Conservation (phyloP, 2,888 invertebrate species). For the Conops quadrifasciatus region DNA sequence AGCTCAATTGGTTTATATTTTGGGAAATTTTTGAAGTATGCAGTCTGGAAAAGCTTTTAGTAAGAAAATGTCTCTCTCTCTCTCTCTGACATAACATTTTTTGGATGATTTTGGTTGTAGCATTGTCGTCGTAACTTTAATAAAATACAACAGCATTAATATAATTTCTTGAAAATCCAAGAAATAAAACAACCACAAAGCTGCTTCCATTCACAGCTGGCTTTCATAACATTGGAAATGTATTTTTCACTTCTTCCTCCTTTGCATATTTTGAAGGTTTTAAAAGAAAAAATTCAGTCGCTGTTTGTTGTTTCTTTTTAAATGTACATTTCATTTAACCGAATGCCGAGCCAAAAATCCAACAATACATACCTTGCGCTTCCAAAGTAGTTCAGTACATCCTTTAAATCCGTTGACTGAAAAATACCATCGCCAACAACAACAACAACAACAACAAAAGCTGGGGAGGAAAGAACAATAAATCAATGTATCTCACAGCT, state of each 20-base stretch:
- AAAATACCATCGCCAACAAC: conserved; percentile 6
- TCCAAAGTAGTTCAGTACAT: conserved; percentile 25
- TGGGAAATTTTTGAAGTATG: no score
- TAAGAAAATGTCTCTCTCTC: no score
- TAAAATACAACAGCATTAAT: no score
- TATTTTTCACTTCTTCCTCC: not conserved
- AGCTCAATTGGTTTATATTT: no score
- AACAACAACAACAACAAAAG: conserved; percentile 3
- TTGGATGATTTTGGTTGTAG: no score
- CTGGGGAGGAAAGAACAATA: conserved; percentile 48
- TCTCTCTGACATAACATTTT: no score
- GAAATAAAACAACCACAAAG: not conserved
- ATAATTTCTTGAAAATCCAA: not conserved
- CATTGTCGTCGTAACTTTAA: no score
- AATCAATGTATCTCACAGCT: conserved; percentile 52
- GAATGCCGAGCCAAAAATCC: conserved; percentile 30
- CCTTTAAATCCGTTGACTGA: conserved; percentile 12
- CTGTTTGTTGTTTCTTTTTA: conserved; percentile 33
- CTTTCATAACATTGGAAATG: conserved; percentile 3
- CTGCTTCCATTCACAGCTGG: conserved; percentile 2
- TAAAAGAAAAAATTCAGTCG: not conserved
- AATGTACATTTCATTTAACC: conserved; percentile 43
- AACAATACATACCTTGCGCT: conserved; percentile 36
- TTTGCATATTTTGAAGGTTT: not conserved
- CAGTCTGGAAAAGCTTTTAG: no score